Conservation (phyloP, 2,797 vertebrate species). For the Ciconia nigra region DNA sequence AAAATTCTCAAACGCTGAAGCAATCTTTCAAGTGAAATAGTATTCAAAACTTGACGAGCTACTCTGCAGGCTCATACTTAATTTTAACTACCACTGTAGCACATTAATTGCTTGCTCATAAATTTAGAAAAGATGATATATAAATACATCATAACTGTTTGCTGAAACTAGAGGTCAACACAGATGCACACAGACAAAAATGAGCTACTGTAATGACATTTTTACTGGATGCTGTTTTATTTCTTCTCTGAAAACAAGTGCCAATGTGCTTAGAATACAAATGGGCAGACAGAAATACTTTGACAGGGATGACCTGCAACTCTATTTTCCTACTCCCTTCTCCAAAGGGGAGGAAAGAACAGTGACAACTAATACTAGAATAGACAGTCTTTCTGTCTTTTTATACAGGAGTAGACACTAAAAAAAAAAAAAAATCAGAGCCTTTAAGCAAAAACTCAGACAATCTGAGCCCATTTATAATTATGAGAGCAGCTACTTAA, state of each 20-base stretch:
- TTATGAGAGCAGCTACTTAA: neutral
- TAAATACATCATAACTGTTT: slow-evolving; percentile 51
- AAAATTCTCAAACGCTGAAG: slow-evolving; percentile 63
- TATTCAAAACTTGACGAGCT: slow-evolving; percentile 61
- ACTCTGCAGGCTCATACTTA: slow-evolving; percentile 63
- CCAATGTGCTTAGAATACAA: slow-evolving; percentile 38
- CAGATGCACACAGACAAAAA: slow-evolving; percentile 27
- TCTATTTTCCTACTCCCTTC: neutral
- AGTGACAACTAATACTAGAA: slow-evolving; percentile 37
- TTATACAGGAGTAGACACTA: neutral
- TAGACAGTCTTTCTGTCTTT: slow-evolving; percentile 7
- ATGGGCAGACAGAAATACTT: slow-evolving; percentile 23
- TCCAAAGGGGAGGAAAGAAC: neutral
- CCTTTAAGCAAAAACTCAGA: neutral
- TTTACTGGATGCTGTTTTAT: slow-evolving; percentile 47
- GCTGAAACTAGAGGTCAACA: slow-evolving; percentile 57
- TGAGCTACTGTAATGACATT: slow-evolving; percentile 45
- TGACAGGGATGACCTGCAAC: neutral
- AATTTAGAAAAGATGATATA: slow-evolving; percentile 57
- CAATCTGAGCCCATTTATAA: neutral
- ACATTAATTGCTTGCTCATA: slow-evolving; percentile 69
- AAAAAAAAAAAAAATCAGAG: neutral
- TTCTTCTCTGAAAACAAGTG: slow-evolving; percentile 52
- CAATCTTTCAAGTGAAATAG: slow-evolving; percentile 66
- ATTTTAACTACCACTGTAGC: slow-evolving; percentile 63